These are phyloP conservation scores for Limnephilus rhombicus DNA, from an alignment of 2,888 invertebrate species.

Conservation along the genomic window DNA sequence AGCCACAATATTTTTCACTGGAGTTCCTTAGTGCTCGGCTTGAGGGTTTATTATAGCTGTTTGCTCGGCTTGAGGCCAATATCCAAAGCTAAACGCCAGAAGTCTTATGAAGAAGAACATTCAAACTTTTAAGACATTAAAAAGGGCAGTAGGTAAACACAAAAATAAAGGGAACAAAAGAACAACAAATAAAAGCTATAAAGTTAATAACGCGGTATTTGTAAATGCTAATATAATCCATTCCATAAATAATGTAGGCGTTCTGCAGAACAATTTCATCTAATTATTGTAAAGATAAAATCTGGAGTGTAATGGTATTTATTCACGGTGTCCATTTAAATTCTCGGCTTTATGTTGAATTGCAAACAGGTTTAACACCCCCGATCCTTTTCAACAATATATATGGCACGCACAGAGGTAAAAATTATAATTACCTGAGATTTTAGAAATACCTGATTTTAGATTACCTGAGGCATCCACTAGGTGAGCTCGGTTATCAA, in stretches of 20 bases:
- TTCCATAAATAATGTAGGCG: not conserved
- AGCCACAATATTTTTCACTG: no score
- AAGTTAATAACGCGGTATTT: not conserved
- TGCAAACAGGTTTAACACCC: not conserved
- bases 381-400: not conserved
- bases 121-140: not conserved
- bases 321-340: not conserved
- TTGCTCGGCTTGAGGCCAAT: no score
- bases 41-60: no score
- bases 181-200: not conserved
- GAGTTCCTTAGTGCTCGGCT: no score
- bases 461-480: not conserved
- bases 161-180: not conserved
- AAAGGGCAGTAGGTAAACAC: not conserved
- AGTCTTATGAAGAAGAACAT: not conserved
- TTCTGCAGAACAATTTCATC: not conserved
- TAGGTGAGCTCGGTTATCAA: not conserved
- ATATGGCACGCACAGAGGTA: not conserved
- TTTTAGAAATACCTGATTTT: not conserved
- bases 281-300: not conserved
- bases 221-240: not conserved
- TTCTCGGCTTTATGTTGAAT: not conserved
- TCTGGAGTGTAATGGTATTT: not conserved
- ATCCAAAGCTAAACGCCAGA: not conserved
- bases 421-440: not conserved